A percentile compares a stretch with the other conserved stretches of the same genome.
Evolutionary conservation across 2,888 invertebrate genomes (phyloP).

Genomic region (Andrena fulva): DNA sequence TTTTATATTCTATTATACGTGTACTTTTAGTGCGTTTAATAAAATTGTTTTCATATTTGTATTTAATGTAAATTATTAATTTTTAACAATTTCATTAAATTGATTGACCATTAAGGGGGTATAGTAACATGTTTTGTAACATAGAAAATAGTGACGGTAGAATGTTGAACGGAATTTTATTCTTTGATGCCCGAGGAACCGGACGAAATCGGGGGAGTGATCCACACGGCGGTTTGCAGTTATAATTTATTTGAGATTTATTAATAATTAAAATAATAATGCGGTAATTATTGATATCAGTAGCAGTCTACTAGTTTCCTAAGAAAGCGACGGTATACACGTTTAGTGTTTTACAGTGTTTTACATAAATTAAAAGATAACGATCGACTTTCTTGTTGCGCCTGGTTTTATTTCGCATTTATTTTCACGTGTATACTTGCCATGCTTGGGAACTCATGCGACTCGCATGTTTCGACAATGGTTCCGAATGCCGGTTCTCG

Average conservation of each 20-base stretch:
- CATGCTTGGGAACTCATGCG: constrained; percentile 36
- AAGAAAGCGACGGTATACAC: constrained; percentile 76
- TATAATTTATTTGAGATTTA: constrained; percentile 78
- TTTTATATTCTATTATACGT: too few relatives aligned
- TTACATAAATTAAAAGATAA: constrained; percentile 74
- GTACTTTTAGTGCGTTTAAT: too few relatives aligned
- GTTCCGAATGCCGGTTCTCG: constrained; percentile 15
- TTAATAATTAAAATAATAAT: constrained; percentile 77
- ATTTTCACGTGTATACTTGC: constrained; percentile 63
- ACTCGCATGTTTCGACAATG: background rate
- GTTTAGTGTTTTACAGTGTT: constrained; percentile 57
- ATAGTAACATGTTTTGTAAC: too few relatives aligned
- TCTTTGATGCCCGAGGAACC: too few relatives aligned
- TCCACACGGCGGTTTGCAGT: constrained; percentile 13
- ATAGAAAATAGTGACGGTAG: too few relatives aligned
- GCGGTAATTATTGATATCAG: constrained; percentile 66
- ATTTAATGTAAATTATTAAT: too few relatives aligned
- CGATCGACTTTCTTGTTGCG: constrained; percentile 63
- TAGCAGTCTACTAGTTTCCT: constrained; percentile 77
- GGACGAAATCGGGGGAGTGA: background rate
- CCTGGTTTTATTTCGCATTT: constrained; percentile 9
- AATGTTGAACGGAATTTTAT: too few relatives aligned
- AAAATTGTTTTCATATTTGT: too few relatives aligned
- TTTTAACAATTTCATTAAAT: too few relatives aligned
- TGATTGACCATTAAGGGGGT: too few relatives aligned